Conservation (phyloP, 2,113 vertebrate genomes). For the Bucco capensis region DNA sequence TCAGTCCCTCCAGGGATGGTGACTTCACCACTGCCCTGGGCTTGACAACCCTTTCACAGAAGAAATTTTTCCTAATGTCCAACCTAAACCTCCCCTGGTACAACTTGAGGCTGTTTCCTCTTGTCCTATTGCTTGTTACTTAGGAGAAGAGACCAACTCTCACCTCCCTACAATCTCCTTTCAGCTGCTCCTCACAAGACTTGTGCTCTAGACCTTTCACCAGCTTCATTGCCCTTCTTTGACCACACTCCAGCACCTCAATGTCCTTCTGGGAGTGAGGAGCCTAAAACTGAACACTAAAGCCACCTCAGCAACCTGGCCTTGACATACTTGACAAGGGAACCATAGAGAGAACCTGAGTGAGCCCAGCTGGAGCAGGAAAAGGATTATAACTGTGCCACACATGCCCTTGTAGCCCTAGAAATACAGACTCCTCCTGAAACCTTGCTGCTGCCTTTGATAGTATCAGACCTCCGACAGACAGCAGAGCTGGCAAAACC, state of each 20-base stretch:
- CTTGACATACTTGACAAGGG: background rate
- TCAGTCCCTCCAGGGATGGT: background rate
- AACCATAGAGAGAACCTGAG: background rate
- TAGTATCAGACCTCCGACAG: background rate
- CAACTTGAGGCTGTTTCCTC: background rate
- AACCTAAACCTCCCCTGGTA: background rate
- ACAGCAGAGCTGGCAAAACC: background rate
- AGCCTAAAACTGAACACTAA: background rate
- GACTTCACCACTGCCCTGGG: background rate
- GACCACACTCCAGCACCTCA: background rate
- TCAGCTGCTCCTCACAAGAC: background rate
- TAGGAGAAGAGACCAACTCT: background rate
- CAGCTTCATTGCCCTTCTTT: background rate
- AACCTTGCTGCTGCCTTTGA: background rate
- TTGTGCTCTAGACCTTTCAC: background rate
- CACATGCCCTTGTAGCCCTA: background rate
- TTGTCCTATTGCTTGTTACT: background rate
- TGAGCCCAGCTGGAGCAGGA: background rate
- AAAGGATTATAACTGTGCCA: background rate
- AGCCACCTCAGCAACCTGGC: background rate
- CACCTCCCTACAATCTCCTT: background rate
- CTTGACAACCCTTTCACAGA: background rate
- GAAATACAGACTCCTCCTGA: background rate
- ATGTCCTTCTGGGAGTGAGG: background rate
- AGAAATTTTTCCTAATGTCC: background rate